phyloP scores from a whole-genome alignment of 2,888 invertebrate genomes.

The Zeuzera pyrina region DNA sequence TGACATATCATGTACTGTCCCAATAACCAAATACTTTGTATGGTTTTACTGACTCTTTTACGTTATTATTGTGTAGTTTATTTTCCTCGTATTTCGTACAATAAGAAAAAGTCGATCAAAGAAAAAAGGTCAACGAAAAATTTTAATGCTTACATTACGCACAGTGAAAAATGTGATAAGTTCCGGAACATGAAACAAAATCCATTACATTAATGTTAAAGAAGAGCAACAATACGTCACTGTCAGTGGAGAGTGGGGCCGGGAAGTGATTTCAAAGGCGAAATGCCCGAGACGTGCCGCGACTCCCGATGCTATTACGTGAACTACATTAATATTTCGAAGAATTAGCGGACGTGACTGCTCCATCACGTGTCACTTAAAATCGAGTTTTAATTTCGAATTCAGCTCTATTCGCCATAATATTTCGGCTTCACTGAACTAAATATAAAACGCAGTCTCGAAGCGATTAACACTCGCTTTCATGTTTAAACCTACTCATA shows the following conservation, averaged over 20 bases:
- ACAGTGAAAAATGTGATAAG: slow-evolving; percentile 53
- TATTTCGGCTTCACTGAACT: too few species aligned
- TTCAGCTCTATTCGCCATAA: too few species aligned
- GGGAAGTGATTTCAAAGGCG: slow-evolving; percentile 67
- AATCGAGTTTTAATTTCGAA: too few species aligned
- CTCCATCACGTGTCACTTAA: too few species aligned
- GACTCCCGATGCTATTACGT: slow-evolving; percentile 46
- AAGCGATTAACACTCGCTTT: too few species aligned
- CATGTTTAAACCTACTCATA: too few species aligned
- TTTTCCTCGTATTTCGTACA: too few species aligned
- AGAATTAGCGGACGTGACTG: slow-evolving; percentile 53
- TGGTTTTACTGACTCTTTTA: too few species aligned
- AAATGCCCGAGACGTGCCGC: slow-evolving; percentile 59
- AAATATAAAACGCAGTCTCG: too few species aligned
- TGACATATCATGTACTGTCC: too few species aligned
- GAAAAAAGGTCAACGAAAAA: slow-evolving; percentile 28
- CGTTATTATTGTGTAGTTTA: too few species aligned
- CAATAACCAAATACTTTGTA: too few species aligned
- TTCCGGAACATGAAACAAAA: slow-evolving; percentile 62
- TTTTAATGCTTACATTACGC: slow-evolving; percentile 30
- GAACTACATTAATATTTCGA: slow-evolving; percentile 56
- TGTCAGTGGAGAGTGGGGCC: slow-evolving; percentile 50
- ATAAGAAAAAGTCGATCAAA: slow-evolving; percentile 5
- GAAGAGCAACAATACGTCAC: slow-evolving; percentile 67
- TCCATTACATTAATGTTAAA: slow-evolving; percentile 68